A percentile compares a stretch with the other conserved stretches of the same genome.
These are phyloP conservation scores for Anthopleura xanthogrammica DNA, from an alignment of 92 coral and sea anemone genomes.

Conservation along the genomic window DNA sequence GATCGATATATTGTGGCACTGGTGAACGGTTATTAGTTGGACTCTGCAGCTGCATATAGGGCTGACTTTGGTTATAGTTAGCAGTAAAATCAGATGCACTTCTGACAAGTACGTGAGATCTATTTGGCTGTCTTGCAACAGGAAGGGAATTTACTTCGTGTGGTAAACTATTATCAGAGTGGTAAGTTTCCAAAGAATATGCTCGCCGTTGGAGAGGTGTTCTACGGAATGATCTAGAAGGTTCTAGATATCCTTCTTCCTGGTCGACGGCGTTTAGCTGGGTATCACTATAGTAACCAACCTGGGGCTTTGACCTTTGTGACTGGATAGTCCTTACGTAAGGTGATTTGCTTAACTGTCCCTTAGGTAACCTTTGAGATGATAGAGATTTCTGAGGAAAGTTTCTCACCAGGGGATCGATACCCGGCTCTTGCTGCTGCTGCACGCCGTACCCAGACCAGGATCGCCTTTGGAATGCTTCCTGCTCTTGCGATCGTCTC, in stretches of 20 bases:
- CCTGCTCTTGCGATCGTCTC: slow-evolving; percentile 12
- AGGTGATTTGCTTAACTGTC: slow-evolving; percentile 20
- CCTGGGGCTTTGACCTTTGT: slow-evolving; percentile 7
- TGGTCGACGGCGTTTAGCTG: slow-evolving; percentile 1
- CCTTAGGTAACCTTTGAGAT: slow-evolving; percentile 14
- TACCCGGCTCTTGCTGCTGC: slow-evolving; percentile 22
- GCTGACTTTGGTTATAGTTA: slow-evolving; percentile 19
- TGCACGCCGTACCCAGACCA: slow-evolving; percentile 58
- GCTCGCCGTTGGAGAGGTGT: slow-evolving; percentile 30
- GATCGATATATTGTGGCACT: slow-evolving; percentile 10
- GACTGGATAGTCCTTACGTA: slow-evolving; percentile 29
- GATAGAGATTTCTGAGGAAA: slow-evolving; percentile 17
- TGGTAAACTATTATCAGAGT: not conserved
- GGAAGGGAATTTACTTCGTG: not conserved
- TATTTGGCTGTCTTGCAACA: not conserved
- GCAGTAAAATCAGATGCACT: slow-evolving; percentile 32
- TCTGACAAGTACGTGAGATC: slow-evolving; percentile 21
- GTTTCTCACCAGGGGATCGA: slow-evolving; percentile 26
- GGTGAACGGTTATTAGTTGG: not conserved
- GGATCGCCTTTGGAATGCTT: slow-evolving; percentile 45
- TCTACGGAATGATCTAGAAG: slow-evolving; percentile 21
- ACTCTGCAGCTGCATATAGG: slow-evolving; percentile 12
- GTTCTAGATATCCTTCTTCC: slow-evolving; percentile 14
- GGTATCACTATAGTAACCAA: slow-evolving; percentile 30
- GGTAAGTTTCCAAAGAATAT: slow-evolving; percentile 40